A percentile compares a stretch with the other conserved stretches of the same genome.
Conservation (phyloP, 1,140 invertebrate species). For the Augochlora pura region DNA sequence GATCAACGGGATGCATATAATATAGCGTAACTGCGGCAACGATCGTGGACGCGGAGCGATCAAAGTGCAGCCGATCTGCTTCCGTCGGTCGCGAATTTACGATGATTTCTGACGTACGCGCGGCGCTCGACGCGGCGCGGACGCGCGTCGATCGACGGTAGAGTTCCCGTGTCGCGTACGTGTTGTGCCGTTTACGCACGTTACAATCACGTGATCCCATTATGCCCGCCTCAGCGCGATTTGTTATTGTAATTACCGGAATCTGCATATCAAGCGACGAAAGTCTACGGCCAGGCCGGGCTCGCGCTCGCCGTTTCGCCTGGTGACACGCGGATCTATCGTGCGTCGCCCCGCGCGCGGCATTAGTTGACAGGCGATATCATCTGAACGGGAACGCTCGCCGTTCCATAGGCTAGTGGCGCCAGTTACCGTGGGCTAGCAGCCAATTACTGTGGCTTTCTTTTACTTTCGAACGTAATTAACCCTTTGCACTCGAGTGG, state of each 20-base stretch:
- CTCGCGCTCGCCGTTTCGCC: slow-evolving; percentile 18
- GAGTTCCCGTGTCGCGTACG: slow-evolving; percentile 38
- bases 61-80: neutral
- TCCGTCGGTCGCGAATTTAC: neutral
- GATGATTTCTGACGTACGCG: slow-evolving; percentile 12
- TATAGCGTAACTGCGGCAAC: neutral
- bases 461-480: too few species aligned
- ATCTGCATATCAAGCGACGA: slow-evolving; percentile 68
- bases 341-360: neutral
- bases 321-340: slow-evolving; percentile 38
- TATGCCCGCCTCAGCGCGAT: slow-evolving; percentile 56
- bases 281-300: slow-evolving; percentile 41
- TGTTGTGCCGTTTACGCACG: slow-evolving; percentile 54
- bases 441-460: too few species aligned
- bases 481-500: too few species aligned
- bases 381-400: slow-evolving; percentile 13
- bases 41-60: neutral
- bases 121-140: neutral
- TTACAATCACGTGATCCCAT: slow-evolving; percentile 65
- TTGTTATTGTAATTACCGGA: slow-evolving; percentile 70
- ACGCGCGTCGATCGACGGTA: neutral
- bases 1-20: neutral
- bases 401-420: too few species aligned
- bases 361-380: slow-evolving; percentile 44
- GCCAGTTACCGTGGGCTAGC: too few species aligned